Conservation (phyloP, 2,888 invertebrate genomes). For the Pediacus dermestoides region DNA sequence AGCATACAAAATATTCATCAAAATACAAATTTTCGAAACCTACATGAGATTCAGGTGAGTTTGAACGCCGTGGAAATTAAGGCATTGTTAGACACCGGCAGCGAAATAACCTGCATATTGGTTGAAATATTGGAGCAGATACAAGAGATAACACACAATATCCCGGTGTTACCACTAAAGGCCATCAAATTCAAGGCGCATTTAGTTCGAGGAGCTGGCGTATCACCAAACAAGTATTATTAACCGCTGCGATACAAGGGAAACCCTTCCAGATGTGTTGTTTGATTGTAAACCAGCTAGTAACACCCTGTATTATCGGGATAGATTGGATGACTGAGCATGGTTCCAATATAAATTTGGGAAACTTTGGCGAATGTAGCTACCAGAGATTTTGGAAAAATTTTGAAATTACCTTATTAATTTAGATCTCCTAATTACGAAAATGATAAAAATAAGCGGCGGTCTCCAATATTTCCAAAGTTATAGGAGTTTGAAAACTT, state of each 20-base stretch:
- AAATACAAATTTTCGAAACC: no score
- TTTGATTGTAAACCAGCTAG: background rate
- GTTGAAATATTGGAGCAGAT: conserved; percentile 5
- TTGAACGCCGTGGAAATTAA: no score
- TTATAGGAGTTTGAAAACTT: no score
- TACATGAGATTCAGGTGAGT: no score
- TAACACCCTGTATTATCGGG: conserved; percentile 1
- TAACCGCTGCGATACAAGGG: background rate
- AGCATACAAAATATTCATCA: no score
- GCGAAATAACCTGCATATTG: conserved; percentile 9
- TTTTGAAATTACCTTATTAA: no score
- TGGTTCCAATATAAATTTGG: no score
- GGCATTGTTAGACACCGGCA: conserved; percentile 9
- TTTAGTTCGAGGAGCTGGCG: conserved; percentile 9
- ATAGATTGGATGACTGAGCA: conserved; percentile 1
- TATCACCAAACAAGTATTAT: conserved; percentile 10
- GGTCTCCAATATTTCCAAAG: no score
- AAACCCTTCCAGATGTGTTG: background rate
- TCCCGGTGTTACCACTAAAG: conserved; percentile 5
- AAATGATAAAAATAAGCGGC: no score
- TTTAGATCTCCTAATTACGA: no score
- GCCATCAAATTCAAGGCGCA: conserved; percentile 10
- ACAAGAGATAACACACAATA: background rate
- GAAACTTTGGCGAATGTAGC: no score
- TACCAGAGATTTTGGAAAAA: no score